Percentiles rank a stretch among this genome's conserved stretches.
Evolutionary conservation across 1,140 invertebrate species (phyloP).

Genomic region (Monochamus saltuarius): DNA sequence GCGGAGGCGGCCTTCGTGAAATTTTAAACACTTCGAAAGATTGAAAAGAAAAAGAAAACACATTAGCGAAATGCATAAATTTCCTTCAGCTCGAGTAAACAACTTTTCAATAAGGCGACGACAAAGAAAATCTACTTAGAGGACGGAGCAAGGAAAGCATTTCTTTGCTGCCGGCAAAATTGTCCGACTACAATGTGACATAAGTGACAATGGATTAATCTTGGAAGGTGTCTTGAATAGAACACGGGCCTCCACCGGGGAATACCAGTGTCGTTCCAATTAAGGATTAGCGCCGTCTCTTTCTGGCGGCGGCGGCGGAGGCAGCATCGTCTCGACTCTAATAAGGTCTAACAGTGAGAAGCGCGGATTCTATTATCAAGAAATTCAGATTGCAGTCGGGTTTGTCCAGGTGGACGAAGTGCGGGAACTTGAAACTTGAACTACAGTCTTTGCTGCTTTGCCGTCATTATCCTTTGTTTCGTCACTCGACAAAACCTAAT

Average conservation of each 20-base stretch:
- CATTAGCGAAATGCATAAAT: constrained; percentile 9
- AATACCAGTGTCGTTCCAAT: constrained; percentile 27
- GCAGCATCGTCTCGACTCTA: constrained; percentile 13
- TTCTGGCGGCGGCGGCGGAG: neutral
- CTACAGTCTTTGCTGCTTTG: too few species aligned
- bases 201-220: constrained; percentile 35
- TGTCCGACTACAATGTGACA: constrained; percentile 30
- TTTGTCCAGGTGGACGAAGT: too few species aligned
- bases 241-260: constrained; percentile 14
- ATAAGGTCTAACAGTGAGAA: constrained; percentile 8
- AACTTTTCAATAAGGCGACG: constrained; percentile 8
- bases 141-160: constrained; percentile 21
- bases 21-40: too few species aligned
- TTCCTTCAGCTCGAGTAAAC: neutral
- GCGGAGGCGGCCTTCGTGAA: too few species aligned
- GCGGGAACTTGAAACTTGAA: too few species aligned
- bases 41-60: neutral
- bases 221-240: constrained; percentile 23
- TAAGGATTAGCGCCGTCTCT: constrained; percentile 17
- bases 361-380: neutral
- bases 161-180: constrained; percentile 22
- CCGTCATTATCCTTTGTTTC: too few species aligned
- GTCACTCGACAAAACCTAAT: too few species aligned
- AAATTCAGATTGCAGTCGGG: neutral
- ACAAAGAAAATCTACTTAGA: constrained; percentile 13